Percentiles rank a stretch among this genome's conserved stretches.
Conservation (phyloP, 2,797 vertebrate genomes). For the Acanthiza pusilla region DNA sequence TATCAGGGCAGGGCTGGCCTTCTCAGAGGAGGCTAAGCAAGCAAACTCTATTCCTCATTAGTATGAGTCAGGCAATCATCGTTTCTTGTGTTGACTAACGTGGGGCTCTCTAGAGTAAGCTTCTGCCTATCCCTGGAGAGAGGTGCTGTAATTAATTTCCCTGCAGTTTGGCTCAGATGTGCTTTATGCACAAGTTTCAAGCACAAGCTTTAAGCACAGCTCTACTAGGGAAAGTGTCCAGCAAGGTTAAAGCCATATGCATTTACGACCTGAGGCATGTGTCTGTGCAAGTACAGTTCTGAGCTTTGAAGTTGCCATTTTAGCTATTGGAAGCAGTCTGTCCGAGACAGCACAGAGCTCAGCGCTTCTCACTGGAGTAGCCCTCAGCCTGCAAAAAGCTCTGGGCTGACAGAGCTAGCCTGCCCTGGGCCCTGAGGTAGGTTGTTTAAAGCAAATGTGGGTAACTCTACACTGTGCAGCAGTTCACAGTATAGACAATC, state of each 20-base stretch:
- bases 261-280: background rate
- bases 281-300: background rate
- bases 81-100: background rate
- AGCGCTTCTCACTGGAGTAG: background rate
- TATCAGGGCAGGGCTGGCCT: background rate
- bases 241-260: background rate
- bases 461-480: conserved; percentile 4
- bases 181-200: background rate
- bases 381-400: background rate
- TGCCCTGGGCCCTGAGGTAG: background rate
- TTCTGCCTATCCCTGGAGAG: background rate
- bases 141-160: background rate
- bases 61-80: background rate
- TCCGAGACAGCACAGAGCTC: background rate
- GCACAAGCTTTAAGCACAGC: background rate
- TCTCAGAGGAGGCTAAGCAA: conserved; percentile 34
- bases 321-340: background rate
- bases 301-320: background rate
- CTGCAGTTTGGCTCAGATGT: background rate
- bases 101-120: background rate
- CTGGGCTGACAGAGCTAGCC: background rate
- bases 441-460: background rate
- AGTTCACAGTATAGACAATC: background rate
- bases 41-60: background rate
- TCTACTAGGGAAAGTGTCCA: background rate